Base-by-base conservation (phyloP, 2,888 invertebrate species). In the Galeruca laticollis region DNA sequence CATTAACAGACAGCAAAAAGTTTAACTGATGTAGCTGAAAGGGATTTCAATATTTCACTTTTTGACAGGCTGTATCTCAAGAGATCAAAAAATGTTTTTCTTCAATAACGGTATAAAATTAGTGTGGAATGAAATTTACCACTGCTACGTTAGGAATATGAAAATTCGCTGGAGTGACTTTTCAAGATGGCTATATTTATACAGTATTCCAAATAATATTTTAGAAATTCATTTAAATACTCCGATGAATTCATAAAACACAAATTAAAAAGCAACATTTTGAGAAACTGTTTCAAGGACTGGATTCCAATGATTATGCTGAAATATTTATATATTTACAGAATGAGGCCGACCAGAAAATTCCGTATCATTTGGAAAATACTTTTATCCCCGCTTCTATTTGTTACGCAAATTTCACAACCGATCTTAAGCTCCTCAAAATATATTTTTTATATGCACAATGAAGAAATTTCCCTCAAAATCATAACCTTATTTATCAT, bases 401-500 rank as follows among this genome's bases (percentile, higher is more conserved):
- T 47, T 47, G 18, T 15, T 3, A 47, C 43, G 43, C 43, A 37
- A 54, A 63, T 26, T 63, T 26, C 63, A 37, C 35, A 37, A 21
- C 21, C 54, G 63, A 54, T 52, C 54, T 63, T 54, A 54, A 54
- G 33, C 54, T 40, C 40, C 40, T 18, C 43, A 26, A 63, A 63
- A 63, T 63, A 54, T 63, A 54, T 63, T 54, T 52, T 52, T 52
- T 63, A 65, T 54, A 54, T 54, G 54, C 63, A 63, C 54, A 54
- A 54, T 54, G 54, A 63, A 54, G 54, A 54, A 63, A 63, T 54
- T 63, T 63, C 63, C 54, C 66, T 63, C 69, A 76, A 73, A 60
- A 73, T 3, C 66, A 66, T 74, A 75, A 79, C 77, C 77, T 75
- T 77, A 75, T 76, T 76, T 75, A 75, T 78, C 62, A 62, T 77